phyloP scores from a whole-genome alignment of 2,113 vertebrate genomes.

The Sphyrna mokarran region DNA sequence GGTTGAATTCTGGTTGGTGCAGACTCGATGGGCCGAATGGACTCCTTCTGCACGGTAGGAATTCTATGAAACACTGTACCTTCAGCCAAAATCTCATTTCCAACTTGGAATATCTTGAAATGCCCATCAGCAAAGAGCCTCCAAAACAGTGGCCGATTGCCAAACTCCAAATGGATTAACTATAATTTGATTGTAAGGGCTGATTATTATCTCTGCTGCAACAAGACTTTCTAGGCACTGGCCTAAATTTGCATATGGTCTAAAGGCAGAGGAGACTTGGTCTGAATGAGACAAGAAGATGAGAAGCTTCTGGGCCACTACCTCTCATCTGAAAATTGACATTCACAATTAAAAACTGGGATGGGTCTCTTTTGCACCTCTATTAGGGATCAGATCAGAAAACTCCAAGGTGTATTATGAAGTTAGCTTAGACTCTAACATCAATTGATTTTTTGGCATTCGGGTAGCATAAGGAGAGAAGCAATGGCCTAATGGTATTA shows the following conservation, averaged over 20 bases:
- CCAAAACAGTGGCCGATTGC: not conserved
- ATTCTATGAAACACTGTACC: not conserved
- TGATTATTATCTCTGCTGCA: too few species aligned
- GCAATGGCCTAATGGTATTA: too few species aligned
- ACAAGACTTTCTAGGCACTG: not conserved
- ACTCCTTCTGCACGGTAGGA: too few species aligned
- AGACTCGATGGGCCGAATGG: too few species aligned
- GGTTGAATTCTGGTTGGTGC: too few species aligned
- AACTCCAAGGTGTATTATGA: too few species aligned
- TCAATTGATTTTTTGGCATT: too few species aligned
- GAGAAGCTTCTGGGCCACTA: not conserved
- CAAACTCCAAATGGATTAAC: not conserved
- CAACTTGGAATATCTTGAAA: not conserved
- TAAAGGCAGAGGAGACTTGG: not conserved
- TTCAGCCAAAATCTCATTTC: not conserved
- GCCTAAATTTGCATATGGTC: not conserved
- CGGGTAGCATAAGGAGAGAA: too few species aligned
- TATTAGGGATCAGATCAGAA: too few species aligned
- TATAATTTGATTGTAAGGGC: too few species aligned
- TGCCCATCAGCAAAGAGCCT: not conserved
- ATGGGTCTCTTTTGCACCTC: not conserved
- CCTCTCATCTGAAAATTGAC: not conserved
- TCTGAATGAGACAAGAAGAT: not conserved
- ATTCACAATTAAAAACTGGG: not conserved
- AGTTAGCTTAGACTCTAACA: too few species aligned